Evolutionary conservation across 1,140 invertebrate species (phyloP).

Genomic region (Drosophila jambulina): DNA sequence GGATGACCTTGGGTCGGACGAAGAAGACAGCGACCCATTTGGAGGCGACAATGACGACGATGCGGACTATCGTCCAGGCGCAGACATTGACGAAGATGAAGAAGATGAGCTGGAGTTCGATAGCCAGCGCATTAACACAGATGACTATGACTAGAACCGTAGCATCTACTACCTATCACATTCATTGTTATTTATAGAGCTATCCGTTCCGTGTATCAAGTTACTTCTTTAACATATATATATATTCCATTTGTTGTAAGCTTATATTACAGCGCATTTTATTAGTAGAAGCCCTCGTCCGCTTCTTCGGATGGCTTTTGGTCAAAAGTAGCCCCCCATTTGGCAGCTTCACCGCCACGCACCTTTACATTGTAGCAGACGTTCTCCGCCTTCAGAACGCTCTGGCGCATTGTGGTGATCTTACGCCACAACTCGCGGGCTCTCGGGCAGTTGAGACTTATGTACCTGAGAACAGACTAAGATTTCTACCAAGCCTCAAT

Average conservation of each 20-base stretch:
- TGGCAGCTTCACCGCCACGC: constrained; percentile 91
- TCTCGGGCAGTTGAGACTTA: constrained; percentile 82
- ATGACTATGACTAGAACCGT: constrained; percentile 51
- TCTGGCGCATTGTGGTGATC: constrained; percentile 89
- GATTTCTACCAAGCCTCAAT: no score
- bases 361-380: constrained; percentile 94
- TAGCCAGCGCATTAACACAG: constrained; percentile 57
- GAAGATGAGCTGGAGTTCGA: constrained; percentile 72
- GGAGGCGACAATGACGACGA: constrained; percentile 45
- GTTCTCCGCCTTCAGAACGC: constrained; percentile 92
- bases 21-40: constrained; percentile 67
- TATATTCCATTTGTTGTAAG: constrained; percentile 7
- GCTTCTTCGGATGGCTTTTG: constrained; percentile 73
- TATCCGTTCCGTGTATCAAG: background rate
- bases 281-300: constrained; percentile 75
- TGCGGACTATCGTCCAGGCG: constrained; percentile 62
- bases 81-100: constrained; percentile 53
- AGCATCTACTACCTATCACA: background rate
- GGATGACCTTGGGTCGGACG: constrained; percentile 40
- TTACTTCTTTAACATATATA: constrained; percentile 1
- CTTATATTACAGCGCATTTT: background rate
- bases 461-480: constrained; percentile 58
- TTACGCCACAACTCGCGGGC: constrained; percentile 91
- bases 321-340: constrained; percentile 81
- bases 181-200: constrained; percentile 1